Percentiles rank a stretch among this genome's conserved stretches.
These are phyloP conservation scores for Sapayoa aenigma DNA, from an alignment of 2,113 vertebrate genomes.

Conservation along the genomic window DNA sequence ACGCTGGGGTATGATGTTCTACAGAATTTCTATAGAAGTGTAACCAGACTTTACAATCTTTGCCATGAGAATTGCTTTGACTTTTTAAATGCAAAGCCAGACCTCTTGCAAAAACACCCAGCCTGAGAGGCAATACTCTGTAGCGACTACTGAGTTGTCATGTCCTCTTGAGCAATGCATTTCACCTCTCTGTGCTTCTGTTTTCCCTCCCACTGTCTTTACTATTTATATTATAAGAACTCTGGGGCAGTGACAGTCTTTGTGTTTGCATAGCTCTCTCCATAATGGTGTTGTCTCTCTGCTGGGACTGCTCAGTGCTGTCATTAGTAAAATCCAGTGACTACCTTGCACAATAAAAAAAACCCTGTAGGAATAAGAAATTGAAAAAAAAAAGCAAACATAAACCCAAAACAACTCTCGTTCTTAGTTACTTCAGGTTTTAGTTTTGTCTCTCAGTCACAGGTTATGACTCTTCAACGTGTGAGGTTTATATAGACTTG, in stretches of 20 bases:
- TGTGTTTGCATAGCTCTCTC: constrained; percentile 25
- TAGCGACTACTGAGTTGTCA: not conserved
- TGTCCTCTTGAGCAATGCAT: not conserved
- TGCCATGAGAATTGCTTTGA: not conserved
- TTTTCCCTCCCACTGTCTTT: constrained; percentile 24
- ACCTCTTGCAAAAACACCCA: not conserved
- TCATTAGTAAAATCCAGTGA: not conserved
- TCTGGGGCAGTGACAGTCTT: not conserved
- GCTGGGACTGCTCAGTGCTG: not conserved
- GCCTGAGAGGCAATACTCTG: not conserved
- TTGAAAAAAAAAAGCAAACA: not conserved
- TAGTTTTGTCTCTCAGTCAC: constrained; percentile 4
- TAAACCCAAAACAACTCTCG: not conserved
- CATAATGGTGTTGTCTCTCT: not conserved
- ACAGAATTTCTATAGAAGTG: not conserved
- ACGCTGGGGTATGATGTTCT: constrained; percentile 9
- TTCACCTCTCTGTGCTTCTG: constrained; percentile 25
- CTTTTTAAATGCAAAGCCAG: not conserved
- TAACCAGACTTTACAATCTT: constrained; percentile 22
- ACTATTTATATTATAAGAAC: constrained; percentile 44
- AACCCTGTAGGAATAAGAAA: not conserved
- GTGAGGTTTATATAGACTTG: constrained; percentile 17
- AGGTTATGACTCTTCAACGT: constrained; percentile 1
- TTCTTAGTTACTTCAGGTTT: not conserved
- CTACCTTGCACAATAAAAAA: not conserved